A percentile compares a stretch with the other conserved stretches of the same genome.
These are phyloP conservation scores for Mandrillus leucophaeus DNA, from an alignment of 2,113 vertebrate species.

Conservation along the genomic window DNA sequence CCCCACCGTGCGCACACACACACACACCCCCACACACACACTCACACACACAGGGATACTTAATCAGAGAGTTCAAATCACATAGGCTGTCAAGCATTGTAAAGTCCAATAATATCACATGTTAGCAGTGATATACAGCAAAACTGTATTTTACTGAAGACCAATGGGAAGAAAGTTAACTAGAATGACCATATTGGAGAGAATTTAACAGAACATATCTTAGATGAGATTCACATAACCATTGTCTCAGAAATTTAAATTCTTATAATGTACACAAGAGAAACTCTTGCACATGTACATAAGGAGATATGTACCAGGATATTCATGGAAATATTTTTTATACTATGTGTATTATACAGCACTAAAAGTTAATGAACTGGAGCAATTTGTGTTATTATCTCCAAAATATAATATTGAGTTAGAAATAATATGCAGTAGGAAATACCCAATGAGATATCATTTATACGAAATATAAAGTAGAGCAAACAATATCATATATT, in stretches of 20 bases:
- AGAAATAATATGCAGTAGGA: neutral
- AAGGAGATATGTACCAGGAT: neutral
- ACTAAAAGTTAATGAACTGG: conserved; percentile 12
- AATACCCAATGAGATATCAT: neutral
- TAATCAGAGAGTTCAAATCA: neutral
- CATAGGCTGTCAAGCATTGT: neutral
- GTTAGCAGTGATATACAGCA: neutral
- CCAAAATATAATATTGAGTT: neutral
- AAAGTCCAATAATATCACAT: neutral
- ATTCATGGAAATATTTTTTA: neutral
- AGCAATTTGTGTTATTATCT: neutral
- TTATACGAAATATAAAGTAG: neutral
- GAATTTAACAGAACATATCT: neutral
- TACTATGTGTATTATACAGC: neutral
- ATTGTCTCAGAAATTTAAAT: neutral
- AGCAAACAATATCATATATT: neutral
- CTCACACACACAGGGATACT: neutral
- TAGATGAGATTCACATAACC: neutral
- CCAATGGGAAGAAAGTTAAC: neutral
- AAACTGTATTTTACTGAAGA: neutral
- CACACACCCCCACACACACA: neutral
- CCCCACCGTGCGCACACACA: neutral
- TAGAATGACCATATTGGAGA: neutral
- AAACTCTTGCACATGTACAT: neutral
- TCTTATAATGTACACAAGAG: neutral